Conservation (phyloP, 2,113 vertebrate species). For the Suncus etruscus region DNA sequence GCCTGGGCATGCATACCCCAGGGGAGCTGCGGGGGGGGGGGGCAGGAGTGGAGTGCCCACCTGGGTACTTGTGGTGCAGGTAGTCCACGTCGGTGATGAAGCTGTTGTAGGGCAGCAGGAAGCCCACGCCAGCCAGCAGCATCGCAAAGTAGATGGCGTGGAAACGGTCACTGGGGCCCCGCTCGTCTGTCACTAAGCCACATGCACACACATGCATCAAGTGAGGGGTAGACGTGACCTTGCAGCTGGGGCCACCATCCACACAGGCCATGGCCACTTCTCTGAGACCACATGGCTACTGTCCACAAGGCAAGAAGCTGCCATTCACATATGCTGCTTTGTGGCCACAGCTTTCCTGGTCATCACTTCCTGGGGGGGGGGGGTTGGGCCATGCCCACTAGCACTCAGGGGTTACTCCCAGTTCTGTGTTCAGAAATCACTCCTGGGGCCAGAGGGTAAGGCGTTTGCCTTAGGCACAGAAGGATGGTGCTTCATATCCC, state of each 20-base stretch:
- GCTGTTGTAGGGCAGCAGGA: slow-evolving; percentile 98
- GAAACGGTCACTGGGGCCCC: slow-evolving; percentile 94
- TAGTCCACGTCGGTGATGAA: slow-evolving; percentile 99
- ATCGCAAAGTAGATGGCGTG: slow-evolving; percentile 99
- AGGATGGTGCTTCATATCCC: too few species aligned
- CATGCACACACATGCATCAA: background rate
- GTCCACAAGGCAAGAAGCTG: too few species aligned
- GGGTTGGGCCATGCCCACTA: too few species aligned
- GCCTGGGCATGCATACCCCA: too few species aligned
- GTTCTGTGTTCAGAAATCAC: too few species aligned
- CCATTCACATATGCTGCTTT: too few species aligned
- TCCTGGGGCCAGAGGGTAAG: too few species aligned
- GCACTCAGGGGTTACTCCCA: too few species aligned
- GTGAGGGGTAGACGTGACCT: background rate
- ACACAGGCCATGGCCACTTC: background rate
- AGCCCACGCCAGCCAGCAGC: slow-evolving; percentile 97
- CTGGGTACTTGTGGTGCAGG: slow-evolving; percentile 97
- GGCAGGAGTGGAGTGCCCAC: slow-evolving; percentile 81
- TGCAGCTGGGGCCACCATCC: too few species aligned
- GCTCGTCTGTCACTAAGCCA: slow-evolving; percentile 89
- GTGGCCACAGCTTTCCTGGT: too few species aligned
- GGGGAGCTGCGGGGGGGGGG: background rate
- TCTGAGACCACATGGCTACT: too few species aligned
- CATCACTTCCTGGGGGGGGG: background rate
- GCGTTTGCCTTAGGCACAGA: too few species aligned